Conservation (phyloP, 2,797 vertebrate species). For the Erithacus rubecula region DNA sequence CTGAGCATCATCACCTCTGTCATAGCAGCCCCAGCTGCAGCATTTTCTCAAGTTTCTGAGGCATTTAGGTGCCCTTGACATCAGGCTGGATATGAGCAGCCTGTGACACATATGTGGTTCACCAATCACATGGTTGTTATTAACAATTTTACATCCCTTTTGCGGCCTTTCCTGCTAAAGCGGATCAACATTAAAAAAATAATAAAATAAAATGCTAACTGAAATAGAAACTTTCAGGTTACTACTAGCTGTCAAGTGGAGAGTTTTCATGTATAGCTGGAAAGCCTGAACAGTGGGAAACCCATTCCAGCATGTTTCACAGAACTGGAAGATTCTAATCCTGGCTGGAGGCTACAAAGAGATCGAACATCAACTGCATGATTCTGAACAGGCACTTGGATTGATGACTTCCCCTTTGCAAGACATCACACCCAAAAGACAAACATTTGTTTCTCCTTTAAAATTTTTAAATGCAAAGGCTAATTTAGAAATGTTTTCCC, state of each 20-base stretch:
- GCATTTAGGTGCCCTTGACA: neutral
- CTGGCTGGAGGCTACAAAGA: neutral
- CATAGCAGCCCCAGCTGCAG: rapidly evolving
- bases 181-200: neutral
- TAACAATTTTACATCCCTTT: neutral
- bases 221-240: neutral
- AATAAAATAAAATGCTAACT: neutral
- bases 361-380: neutral
- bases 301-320: neutral
- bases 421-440: neutral
- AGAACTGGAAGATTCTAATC: neutral
- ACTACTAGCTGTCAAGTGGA: neutral
- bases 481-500: neutral
- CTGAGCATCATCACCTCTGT: neutral
- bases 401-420: neutral
- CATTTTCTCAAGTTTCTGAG: neutral
- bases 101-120: neutral
- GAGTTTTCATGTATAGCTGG: neutral
- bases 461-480: neutral
- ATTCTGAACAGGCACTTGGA: neutral
- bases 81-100: neutral
- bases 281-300: neutral
- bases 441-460: neutral
- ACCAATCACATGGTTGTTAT: rapidly evolving
- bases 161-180: neutral